phyloP scores from a whole-genome alignment of 2,888 invertebrate genomes.

The Synanthedon andrenaeformis region DNA sequence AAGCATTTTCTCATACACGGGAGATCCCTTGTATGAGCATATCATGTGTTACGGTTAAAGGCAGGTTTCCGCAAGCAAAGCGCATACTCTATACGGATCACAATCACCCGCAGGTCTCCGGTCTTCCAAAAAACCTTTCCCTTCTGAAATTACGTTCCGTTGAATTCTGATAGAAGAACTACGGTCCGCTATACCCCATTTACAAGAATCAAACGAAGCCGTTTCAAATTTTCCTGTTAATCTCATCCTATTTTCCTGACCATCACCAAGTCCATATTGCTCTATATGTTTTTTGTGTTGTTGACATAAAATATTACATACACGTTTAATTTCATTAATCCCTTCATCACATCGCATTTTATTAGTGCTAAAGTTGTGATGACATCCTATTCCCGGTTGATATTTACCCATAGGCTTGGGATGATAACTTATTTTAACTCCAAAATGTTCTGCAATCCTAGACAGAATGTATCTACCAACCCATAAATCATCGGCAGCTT shows the following conservation, averaged over 20 bases:
- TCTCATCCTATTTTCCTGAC: constrained; percentile 93
- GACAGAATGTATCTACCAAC: constrained; percentile 84
- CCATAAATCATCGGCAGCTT: constrained; percentile 88
- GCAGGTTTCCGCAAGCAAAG: constrained; percentile 58
- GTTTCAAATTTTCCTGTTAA: constrained; percentile 96
- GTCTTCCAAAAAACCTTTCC: constrained; percentile 94
- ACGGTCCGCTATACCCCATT: constrained; percentile 88
- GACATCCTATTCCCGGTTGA: constrained; percentile 89
- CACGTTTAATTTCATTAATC: constrained; percentile 80
- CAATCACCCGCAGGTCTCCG: constrained; percentile 92
- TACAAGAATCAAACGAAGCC: constrained; percentile 91
- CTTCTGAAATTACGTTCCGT: constrained; percentile 85
- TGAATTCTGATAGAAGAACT: constrained; percentile 93
- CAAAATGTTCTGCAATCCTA: constrained; percentile 88
- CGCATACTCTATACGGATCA: constrained; percentile 80
- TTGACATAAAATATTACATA: constrained; percentile 78
- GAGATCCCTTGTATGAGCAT: too few species aligned
- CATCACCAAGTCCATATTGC: constrained; percentile 89
- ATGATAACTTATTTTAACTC: constrained; percentile 75
- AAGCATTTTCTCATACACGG: too few species aligned
- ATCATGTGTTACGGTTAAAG: background rate
- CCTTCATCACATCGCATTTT: constrained; percentile 86
- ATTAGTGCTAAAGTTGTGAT: constrained; percentile 90
- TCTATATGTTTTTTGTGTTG: constrained; percentile 79
- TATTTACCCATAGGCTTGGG: constrained; percentile 83